These are phyloP conservation scores for Rhodeus uyekii DNA, from an alignment of 2,797 vertebrate species.

Conservation along the genomic window DNA sequence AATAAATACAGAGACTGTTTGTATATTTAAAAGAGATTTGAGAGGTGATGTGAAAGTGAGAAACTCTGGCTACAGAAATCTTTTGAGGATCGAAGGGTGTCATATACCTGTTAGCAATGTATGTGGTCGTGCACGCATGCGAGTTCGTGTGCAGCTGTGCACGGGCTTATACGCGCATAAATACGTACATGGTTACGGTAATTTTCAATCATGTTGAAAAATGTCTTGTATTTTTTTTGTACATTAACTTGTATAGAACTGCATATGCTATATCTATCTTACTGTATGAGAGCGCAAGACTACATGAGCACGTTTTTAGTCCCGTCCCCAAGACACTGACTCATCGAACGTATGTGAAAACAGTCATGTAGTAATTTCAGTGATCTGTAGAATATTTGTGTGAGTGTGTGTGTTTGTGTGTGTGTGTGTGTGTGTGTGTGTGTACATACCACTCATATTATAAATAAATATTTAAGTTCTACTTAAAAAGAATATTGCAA, in stretches of 20 bases:
- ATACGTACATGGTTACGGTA: conserved; percentile 35
- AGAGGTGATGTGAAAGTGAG: conserved; percentile 30
- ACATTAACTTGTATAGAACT: conserved; percentile 57
- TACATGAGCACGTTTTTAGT: conserved; percentile 44
- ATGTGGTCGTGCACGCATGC: conserved; percentile 20
- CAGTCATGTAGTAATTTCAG: conserved; percentile 37
- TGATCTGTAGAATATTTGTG: conserved; percentile 46
- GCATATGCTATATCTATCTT: conserved; percentile 53
- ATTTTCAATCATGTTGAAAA: conserved; percentile 48
- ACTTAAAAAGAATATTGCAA: conserved; percentile 97
- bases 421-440: conserved; percentile 45
- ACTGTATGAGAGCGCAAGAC: conserved; percentile 45
- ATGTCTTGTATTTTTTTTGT: conserved; percentile 61
- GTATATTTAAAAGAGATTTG: conserved; percentile 30
- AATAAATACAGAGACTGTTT: conserved; percentile 46
- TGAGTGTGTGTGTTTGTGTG: conserved; percentile 52
- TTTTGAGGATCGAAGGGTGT: conserved; percentile 64
- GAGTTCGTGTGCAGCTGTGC: conserved; percentile 18
- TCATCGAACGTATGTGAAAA: conserved; percentile 43
- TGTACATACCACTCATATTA: conserved; percentile 67
- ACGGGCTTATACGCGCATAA: conserved; percentile 5
- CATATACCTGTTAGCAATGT: conserved; percentile 53
- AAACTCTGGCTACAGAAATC: conserved; percentile 62
- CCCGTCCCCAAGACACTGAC: conserved; percentile 47
- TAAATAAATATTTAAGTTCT: conserved; percentile 82